Percentiles rank a stretch among this genome's conserved stretches.
Evolutionary conservation across 2,797 vertebrate genomes (phyloP).

Genomic region (Momotus momota): DNA sequence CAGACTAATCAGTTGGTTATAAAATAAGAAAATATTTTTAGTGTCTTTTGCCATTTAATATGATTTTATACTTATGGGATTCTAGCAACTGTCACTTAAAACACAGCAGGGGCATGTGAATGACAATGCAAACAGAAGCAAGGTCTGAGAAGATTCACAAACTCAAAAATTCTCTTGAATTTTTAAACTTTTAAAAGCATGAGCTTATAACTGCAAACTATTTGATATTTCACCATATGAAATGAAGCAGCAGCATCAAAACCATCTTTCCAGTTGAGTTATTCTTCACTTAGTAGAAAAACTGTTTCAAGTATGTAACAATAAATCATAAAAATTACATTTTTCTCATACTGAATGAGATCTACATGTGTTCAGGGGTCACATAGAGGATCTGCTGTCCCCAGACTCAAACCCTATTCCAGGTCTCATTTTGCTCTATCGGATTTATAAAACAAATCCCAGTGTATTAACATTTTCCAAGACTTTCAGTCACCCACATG

Average conservation of each 20-base stretch:
- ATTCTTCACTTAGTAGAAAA: not conserved
- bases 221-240: not conserved
- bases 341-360: not conserved
- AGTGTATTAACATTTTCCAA: not conserved
- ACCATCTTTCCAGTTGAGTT: not conserved
- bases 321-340: not conserved
- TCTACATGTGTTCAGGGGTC: not conserved
- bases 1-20: constrained; percentile 1
- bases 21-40: constrained; percentile 22
- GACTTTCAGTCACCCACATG: not conserved
- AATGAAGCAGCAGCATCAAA: not conserved
- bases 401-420: not conserved
- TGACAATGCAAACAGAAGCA: constrained; percentile 10
- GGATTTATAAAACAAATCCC: not conserved
- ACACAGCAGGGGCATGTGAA: constrained; percentile 42
- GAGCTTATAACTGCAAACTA: not conserved
- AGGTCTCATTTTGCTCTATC: not conserved
- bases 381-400: not conserved
- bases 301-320: not conserved
- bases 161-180: not conserved
- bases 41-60: constrained; percentile 39
- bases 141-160: not conserved
- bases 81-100: constrained; percentile 56
- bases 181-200: constrained; percentile 17
- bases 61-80: not conserved